phyloP scores from a whole-genome alignment of 2,113 vertebrate species.

The Cyprinus carpio region DNA sequence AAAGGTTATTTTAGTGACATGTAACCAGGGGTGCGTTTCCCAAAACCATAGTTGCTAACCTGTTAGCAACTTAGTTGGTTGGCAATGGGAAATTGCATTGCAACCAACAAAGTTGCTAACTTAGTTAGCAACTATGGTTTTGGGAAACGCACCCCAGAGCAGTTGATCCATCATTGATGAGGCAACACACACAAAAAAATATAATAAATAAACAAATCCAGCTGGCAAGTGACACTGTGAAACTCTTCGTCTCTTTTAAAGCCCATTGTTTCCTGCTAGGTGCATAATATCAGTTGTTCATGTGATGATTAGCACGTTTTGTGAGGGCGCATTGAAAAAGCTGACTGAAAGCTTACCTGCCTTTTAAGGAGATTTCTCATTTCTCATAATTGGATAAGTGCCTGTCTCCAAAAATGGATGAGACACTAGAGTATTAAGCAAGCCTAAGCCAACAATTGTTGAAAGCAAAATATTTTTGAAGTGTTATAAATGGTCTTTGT shows the following conservation, averaged over 20 bases:
- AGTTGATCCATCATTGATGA: conserved; percentile 15
- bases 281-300: conserved; percentile 55
- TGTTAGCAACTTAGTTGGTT: too few species aligned
- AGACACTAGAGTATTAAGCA: conserved; percentile 59
- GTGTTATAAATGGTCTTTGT: conserved; percentile 71
- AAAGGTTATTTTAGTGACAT: not conserved
- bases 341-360: conserved; percentile 54
- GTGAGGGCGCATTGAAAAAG: not conserved
- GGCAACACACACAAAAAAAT: not conserved
- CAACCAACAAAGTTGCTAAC: too few species aligned
- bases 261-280: conserved; percentile 1
- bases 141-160: too few species aligned
- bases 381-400: conserved; percentile 67
- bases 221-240: not conserved
- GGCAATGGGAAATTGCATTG: too few species aligned
- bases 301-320: conserved; percentile 50
- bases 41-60: too few species aligned
- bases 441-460: conserved; percentile 64
- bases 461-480: conserved; percentile 70
- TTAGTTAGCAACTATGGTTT: too few species aligned
- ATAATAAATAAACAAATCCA: conserved; percentile 22
- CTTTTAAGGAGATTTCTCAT: conserved; percentile 53
- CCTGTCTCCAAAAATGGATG: conserved; percentile 61
- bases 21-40: too few species aligned
- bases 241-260: not conserved